Evolutionary conservation across 2,113 vertebrate genomes (phyloP), one percentile per base, ranked within the genome.

Genomic region (Dunckerocampus dactyliophorus): DNA sequence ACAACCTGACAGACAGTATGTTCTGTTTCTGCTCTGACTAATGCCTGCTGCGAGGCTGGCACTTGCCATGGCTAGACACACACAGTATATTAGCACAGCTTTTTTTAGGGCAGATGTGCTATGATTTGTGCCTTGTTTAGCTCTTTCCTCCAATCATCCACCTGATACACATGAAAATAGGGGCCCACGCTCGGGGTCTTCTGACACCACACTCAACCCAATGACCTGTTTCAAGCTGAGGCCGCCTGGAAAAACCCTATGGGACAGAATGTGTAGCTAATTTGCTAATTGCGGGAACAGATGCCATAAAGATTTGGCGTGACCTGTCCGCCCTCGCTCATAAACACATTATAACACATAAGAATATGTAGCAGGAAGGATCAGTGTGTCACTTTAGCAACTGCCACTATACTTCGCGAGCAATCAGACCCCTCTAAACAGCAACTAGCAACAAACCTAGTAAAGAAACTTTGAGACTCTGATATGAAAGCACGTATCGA

Each of bases 1-100:
- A 63, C 80, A 31, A 83, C 71, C 74, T 84, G 82, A 87, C 82
- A 87, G 85, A 89, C 88, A 87, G 80, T 80, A 83, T 88, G 89
- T 86, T 87, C 87, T 85, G 82, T 83, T 81, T 86, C 65, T 75
- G 63, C 76, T 82, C 78, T 90, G 88, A 90, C 88, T 90, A 89
- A 91, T 80, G 81, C 80, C 76, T 83, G 74, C 79, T 87, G 85
- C 80, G 76, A 85, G 82, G 78, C 83, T 87, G 83, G 77, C 82
- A 83, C 77, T 78, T 50, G 67, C 71, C 69, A 67, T 63, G 67
- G 67, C 58, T 76, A 75, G 43, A 74, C 75, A 71, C 59, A 62
- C 46, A 57, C 59, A 51, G 39, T 43, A 43, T 39, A 63, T 56
- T 21, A 56, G 31, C 16, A 16, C 42, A 56, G n/a, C 21, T 55